phyloP scores from a whole-genome alignment of 1,140 invertebrate genomes.

The Cephus cinctus region DNA sequence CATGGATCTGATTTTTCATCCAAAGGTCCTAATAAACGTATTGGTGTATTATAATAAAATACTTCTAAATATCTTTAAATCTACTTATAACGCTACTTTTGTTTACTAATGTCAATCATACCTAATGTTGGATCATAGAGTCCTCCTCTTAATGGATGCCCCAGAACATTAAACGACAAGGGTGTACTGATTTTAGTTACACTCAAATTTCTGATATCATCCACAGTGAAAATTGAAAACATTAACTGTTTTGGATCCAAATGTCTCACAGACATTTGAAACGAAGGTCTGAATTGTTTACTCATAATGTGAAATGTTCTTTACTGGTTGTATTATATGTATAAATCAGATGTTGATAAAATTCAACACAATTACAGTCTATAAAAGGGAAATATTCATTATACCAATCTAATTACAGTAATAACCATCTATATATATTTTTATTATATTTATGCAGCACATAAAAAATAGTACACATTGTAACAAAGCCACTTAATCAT shows the following conservation, averaged over 20 bases:
- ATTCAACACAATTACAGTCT: too few relatives aligned
- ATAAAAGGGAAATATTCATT: too few relatives aligned
- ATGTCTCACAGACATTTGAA: conserved; percentile 31
- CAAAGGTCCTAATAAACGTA: conserved; percentile 57
- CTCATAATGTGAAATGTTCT: too few relatives aligned
- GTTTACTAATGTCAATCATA: conserved; percentile 36
- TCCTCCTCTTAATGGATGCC: conserved; percentile 79
- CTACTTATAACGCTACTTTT: neutral
- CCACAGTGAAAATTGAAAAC: conserved; percentile 72
- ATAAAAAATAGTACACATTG: too few relatives aligned
- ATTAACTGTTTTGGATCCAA: conserved; percentile 58
- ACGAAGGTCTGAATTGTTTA: neutral
- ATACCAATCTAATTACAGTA: too few relatives aligned
- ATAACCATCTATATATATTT: too few relatives aligned
- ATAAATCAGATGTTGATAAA: too few relatives aligned
- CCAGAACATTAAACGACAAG: conserved; percentile 81
- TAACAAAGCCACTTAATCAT: too few relatives aligned
- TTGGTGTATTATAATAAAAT: conserved; percentile 2
- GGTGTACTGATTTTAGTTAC: conserved; percentile 83
- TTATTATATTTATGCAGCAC: too few relatives aligned
- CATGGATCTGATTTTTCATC: conserved; percentile 70
- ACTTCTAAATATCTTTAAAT: conserved; percentile 1
- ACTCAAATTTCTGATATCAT: conserved; percentile 86
- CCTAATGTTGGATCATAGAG: conserved; percentile 83
- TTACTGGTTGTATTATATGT: too few relatives aligned